Conservation (phyloP, 2,797 vertebrate species). For the Enteromius mattozi region DNA sequence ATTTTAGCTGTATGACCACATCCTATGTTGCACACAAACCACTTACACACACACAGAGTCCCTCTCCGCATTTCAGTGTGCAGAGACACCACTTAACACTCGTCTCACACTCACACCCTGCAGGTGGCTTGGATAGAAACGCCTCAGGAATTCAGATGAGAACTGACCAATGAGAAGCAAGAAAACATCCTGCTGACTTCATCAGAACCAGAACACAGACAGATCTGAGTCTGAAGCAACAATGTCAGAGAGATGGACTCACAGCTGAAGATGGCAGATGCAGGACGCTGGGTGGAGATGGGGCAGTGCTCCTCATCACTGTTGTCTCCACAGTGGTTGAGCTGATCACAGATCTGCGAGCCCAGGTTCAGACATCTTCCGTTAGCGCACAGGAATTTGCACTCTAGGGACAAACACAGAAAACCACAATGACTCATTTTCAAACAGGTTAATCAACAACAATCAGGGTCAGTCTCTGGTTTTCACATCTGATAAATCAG, state of each 20-base stretch:
- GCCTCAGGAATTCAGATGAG: constrained; percentile 27
- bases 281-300: constrained; percentile 93
- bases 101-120: constrained; percentile 39
- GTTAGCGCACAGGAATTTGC: constrained; percentile 97
- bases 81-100: constrained; percentile 36
- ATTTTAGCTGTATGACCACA: constrained; percentile 4
- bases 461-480: neutral
- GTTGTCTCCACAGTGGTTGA: constrained; percentile 97
- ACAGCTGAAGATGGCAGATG: constrained; percentile 94
- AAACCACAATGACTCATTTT: constrained; percentile 12
- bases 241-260: constrained; percentile 72
- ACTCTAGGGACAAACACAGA: constrained; percentile 81
- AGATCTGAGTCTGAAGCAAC: neutral
- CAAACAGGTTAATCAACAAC: constrained; percentile 13
- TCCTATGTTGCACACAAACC: neutral
- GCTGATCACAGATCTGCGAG: constrained; percentile 95
- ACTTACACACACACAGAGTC: neutral
- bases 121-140: constrained; percentile 35
- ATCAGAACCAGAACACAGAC: constrained; percentile 18
- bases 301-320: constrained; percentile 97
- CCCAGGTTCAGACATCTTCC: constrained; percentile 94
- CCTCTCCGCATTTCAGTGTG: neutral
- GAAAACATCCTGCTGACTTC: constrained; percentile 29
- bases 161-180: constrained; percentile 4
- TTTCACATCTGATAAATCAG: constrained; percentile 16